A percentile compares a stretch with the other conserved stretches of the same genome.
phyloP scores from a whole-genome alignment of 2,113 vertebrate genomes.

The Cyanocitta stelleri region DNA sequence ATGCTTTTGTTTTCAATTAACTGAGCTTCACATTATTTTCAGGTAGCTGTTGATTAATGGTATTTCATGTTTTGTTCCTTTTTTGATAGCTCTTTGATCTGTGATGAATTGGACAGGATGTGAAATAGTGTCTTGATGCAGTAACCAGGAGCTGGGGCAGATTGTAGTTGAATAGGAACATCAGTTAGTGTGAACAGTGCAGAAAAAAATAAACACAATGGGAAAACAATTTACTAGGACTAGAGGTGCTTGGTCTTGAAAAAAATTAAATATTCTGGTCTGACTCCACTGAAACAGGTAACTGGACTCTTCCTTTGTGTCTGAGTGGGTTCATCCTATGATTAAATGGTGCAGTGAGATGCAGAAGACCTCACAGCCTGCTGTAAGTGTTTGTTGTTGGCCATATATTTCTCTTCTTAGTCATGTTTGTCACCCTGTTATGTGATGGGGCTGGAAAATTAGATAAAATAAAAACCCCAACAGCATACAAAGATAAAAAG shows the following conservation, averaged over 20 bases:
- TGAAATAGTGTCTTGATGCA: not conserved
- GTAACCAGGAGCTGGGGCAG: not conserved
- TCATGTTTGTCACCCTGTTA: not conserved
- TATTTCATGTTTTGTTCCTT: conserved; percentile 4
- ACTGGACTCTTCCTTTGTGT: not conserved
- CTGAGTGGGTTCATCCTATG: not conserved
- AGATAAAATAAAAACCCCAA: not conserved
- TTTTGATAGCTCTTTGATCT: not conserved
- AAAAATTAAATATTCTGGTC: not conserved
- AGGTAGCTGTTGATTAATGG: not conserved
- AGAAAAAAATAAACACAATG: not conserved
- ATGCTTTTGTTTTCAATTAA: conserved; percentile 49
- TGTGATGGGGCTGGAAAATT: not conserved
- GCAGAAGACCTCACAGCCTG: not conserved
- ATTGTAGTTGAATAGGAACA: not conserved
- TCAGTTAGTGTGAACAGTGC: not conserved
- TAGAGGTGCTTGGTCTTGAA: not conserved
- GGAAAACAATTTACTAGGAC: not conserved
- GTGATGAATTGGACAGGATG: not conserved
- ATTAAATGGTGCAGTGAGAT: not conserved
- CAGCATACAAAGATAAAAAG: not conserved
- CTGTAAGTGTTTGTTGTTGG: not conserved
- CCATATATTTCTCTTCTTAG: not conserved
- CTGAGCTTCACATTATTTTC: not conserved
- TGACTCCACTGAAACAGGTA: not conserved